phyloP scores from a whole-genome alignment of 2,113 vertebrate genomes.

The Bufo gargarizans region DNA sequence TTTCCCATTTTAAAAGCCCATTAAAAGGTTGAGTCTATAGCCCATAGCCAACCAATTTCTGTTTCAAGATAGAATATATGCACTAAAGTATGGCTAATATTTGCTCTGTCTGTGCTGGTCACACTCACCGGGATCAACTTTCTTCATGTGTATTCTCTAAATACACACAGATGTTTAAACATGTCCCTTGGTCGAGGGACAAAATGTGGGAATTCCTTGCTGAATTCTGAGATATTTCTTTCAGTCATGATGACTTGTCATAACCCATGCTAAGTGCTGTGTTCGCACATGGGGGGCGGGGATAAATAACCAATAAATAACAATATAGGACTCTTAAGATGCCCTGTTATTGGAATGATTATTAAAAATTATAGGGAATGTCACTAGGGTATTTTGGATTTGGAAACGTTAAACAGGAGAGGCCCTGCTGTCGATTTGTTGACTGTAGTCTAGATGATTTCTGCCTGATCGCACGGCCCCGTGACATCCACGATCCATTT shows the following conservation, averaged over 20 bases:
- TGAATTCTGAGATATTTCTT: neutral
- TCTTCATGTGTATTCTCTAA: slow-evolving; percentile 31
- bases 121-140: neutral
- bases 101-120: slow-evolving; percentile 44
- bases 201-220: neutral
- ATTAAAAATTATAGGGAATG: too few relatives aligned
- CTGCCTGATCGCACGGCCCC: too few relatives aligned
- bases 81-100: slow-evolving; percentile 1
- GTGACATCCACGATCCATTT: too few relatives aligned
- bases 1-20: slow-evolving; percentile 58
- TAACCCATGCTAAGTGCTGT: neutral
- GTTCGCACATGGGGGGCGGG: too few relatives aligned
- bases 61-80: slow-evolving; percentile 5
- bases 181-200: neutral
- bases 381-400: too few relatives aligned
- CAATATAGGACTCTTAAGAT: too few relatives aligned
- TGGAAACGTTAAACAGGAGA: too few relatives aligned
- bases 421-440: too few relatives aligned
- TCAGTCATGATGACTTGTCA: neutral
- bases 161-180: slow-evolving; percentile 50
- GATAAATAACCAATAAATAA: too few relatives aligned
- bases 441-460: too few relatives aligned
- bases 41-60: slow-evolving; percentile 41
- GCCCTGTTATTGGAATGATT: too few relatives aligned
- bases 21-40: slow-evolving; percentile 46